phyloP scores from a whole-genome alignment of 2,888 invertebrate genomes.

The Lasioglossum villosulum region DNA sequence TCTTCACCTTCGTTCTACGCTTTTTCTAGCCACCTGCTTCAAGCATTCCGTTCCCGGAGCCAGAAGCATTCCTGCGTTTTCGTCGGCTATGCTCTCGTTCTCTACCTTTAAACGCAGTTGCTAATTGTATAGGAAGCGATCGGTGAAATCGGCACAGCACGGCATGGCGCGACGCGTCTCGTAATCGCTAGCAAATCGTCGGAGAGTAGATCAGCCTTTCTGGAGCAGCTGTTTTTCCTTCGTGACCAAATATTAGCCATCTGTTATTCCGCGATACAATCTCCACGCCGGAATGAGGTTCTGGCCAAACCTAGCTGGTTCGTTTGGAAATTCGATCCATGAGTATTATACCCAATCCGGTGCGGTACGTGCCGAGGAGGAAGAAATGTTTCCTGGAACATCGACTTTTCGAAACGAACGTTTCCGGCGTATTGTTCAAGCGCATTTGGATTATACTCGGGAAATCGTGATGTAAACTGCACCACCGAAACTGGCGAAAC shows the following conservation, averaged over 20 bases:
- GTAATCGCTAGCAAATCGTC: conserved; percentile 36
- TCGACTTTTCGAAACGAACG: conserved; percentile 25
- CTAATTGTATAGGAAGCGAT: conserved; percentile 19
- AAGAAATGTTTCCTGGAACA: conserved; percentile 63
- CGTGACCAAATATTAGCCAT: conserved; percentile 26
- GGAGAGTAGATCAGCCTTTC: not conserved
- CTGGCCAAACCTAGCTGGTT: conserved; percentile 41
- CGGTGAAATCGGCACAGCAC: conserved; percentile 12
- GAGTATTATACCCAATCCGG: conserved; percentile 59
- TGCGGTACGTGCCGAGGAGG: conserved; percentile 26
- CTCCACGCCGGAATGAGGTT: conserved; percentile 2
- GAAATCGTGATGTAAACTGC: accelerated
- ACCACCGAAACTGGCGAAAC: not conserved
- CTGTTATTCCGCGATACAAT: conserved; percentile 34
- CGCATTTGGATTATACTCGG: not conserved
- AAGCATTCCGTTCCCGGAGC: not conserved
- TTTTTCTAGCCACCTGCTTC: conserved; percentile 22
- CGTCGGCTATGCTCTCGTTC: not conserved
- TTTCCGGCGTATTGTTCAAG: not conserved
- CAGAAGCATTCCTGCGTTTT: not conserved
- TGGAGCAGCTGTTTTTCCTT: not conserved
- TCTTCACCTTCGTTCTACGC: not conserved
- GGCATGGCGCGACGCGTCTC: too few relatives aligned
- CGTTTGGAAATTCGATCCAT: conserved; percentile 70
- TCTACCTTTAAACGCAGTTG: conserved; percentile 16